Evolutionary conservation across 2,113 vertebrate species (phyloP).

Genomic region (Phaetusa simplex): DNA sequence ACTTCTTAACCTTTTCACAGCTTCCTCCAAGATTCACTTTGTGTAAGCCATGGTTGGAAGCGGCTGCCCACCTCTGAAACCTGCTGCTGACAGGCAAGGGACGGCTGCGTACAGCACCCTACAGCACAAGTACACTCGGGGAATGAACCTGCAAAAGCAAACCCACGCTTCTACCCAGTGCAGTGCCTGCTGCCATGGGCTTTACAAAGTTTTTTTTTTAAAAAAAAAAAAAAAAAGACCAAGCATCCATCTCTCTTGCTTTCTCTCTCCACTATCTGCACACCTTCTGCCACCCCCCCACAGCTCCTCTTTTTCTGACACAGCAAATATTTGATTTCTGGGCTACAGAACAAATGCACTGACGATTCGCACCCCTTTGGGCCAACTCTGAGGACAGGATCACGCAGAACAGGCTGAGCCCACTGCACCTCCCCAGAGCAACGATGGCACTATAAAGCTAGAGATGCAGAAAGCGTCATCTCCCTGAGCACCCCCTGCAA

Average conservation of each 20-base stretch:
- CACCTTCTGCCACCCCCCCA: neutral
- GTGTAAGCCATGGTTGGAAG: neutral
- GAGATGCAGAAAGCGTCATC: neutral
- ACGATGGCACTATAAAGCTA: fast-evolving
- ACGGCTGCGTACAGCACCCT: neutral
- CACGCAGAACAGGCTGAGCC: neutral
- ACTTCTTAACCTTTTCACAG: neutral
- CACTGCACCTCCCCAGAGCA: neutral
- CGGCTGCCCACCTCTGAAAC: neutral
- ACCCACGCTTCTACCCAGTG: neutral
- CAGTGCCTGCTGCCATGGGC: neutral
- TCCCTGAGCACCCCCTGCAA: neutral
- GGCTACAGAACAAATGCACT: neutral
- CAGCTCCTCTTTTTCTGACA: neutral
- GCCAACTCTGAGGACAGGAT: neutral
- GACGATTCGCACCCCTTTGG: too few relatives aligned
- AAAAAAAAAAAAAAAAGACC: neutral
- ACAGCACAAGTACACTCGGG: neutral
- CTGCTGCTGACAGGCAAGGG: neutral
- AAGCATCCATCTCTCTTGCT: neutral
- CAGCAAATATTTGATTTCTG: neutral
- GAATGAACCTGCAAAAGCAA: neutral
- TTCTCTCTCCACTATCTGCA: neutral
- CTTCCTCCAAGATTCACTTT: neutral
- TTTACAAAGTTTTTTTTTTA: neutral